Evolutionary conservation across 2,888 invertebrate genomes (phyloP).

Genomic region (Julus scandinavius): DNA sequence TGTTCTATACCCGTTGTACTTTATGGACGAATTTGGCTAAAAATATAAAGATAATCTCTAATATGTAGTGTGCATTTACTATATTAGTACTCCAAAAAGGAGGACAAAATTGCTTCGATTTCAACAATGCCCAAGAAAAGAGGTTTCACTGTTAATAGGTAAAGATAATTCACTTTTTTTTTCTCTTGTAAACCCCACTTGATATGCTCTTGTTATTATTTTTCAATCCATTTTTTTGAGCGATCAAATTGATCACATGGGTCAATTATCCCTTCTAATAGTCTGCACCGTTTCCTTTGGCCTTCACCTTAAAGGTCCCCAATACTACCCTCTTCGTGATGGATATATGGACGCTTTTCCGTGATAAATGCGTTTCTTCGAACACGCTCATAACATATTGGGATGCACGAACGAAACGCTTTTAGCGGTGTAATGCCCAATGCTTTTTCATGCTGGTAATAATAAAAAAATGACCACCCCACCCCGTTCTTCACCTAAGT

Average conservation of each 20-base stretch:
- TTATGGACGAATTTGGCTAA: no score
- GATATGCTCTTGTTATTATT: constrained; percentile 22
- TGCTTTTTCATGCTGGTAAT: constrained; percentile 22
- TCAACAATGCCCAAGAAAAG: background rate
- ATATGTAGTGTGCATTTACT: no score
- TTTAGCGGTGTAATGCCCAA: background rate
- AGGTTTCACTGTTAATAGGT: background rate
- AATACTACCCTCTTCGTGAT: constrained; percentile 10
- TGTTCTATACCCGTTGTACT: no score
- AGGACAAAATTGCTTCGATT: background rate
- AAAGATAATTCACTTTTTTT: constrained; percentile 34
- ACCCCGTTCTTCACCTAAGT: constrained; percentile 31
- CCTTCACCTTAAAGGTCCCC: constrained; percentile 49
- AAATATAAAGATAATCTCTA: no score
- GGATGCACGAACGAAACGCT: background rate
- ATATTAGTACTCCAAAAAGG: no score
- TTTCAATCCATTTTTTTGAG: constrained; percentile 35
- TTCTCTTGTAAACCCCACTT: background rate
- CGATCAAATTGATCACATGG: constrained; percentile 45
- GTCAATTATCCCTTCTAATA: constrained; percentile 51
- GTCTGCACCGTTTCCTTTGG: constrained; percentile 50
- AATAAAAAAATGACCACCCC: constrained; percentile 7
- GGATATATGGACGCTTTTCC: background rate
- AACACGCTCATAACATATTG: background rate
- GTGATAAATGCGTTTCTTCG: constrained; percentile 1